A percentile compares a stretch with the other conserved stretches of the same genome.
Conservation (phyloP, 2,888 invertebrate genomes). For the Diarsia dahlii region DNA sequence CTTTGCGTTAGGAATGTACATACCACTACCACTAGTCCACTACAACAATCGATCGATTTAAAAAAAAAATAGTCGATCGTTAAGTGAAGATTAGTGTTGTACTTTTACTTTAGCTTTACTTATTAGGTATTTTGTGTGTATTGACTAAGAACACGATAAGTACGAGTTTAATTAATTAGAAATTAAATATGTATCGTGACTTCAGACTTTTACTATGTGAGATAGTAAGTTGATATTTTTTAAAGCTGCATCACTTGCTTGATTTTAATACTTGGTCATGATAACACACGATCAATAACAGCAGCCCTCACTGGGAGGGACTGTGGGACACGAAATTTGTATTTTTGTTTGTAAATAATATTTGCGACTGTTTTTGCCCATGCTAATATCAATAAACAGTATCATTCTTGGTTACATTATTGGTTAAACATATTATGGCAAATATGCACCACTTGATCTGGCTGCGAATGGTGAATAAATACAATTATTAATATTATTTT, state of each 20-base stretch:
- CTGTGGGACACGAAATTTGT: neutral
- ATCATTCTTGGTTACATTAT: neutral
- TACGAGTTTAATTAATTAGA: neutral
- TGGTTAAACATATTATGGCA: conserved; percentile 72
- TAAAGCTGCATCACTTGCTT: conserved; percentile 20
- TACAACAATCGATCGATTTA: neutral
- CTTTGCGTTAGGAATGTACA: conserved; percentile 82
- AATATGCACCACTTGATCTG: conserved; percentile 79
- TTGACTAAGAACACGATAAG: no score
- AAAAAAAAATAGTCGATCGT: conserved; percentile 15
- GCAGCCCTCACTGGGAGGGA: neutral
- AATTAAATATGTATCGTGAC: neutral
- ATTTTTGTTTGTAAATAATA: conserved; percentile 25
- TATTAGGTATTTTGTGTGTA: neutral
- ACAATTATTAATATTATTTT: neutral
- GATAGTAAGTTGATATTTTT: conserved; percentile 5
- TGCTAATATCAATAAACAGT: neutral
- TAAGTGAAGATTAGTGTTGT: conserved; percentile 6
- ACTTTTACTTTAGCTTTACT: no score
- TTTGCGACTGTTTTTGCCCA: neutral
- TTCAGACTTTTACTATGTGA: neutral
- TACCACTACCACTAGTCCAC: no score
- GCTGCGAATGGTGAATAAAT: conserved; percentile 81
- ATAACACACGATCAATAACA: conserved; percentile 52
- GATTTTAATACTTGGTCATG: conserved; percentile 65